A percentile compares a stretch with the other conserved stretches of the same genome.
Evolutionary conservation across 2,113 vertebrate species (phyloP).

Genomic region (Sigmodon hispidus): DNA sequence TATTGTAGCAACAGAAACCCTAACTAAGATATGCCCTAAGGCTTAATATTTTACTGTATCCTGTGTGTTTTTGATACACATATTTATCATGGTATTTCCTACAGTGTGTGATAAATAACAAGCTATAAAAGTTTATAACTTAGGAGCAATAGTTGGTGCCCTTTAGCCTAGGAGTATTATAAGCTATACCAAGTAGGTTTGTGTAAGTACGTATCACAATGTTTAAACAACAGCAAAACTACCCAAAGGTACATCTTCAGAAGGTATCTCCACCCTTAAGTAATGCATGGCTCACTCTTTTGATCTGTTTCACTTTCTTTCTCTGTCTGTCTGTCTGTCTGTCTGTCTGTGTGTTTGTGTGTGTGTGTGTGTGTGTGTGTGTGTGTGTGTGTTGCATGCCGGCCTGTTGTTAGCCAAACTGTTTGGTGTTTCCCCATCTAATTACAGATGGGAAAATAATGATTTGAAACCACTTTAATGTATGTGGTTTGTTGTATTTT

Average conservation of each 20-base stretch:
- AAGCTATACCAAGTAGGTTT: neutral
- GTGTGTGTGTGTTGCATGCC: neutral
- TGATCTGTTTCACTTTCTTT: no score
- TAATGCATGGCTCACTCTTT: no score
- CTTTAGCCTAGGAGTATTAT: neutral
- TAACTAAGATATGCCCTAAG: neutral
- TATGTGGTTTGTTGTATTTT: neutral
- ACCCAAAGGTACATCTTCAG: neutral
- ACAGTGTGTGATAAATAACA: neutral
- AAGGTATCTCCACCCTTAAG: neutral
- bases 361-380: neutral
- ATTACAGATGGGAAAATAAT: neutral
- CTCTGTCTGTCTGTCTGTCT: no score
- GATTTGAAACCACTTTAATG: neutral
- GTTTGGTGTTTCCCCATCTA: neutral
- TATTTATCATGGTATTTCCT: neutral
- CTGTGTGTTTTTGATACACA: neutral
- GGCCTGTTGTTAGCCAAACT: neutral
- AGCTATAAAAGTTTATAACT: neutral
- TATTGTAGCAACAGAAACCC: neutral
- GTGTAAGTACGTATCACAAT: neutral
- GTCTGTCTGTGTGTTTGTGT: no score
- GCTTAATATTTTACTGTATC: neutral
- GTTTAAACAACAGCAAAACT: neutral
- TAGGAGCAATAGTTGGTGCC: neutral